Percentiles rank a stretch among this genome's conserved stretches.
Conservation (phyloP, 2,797 vertebrate genomes). For the Crypturellus tataupa region DNA sequence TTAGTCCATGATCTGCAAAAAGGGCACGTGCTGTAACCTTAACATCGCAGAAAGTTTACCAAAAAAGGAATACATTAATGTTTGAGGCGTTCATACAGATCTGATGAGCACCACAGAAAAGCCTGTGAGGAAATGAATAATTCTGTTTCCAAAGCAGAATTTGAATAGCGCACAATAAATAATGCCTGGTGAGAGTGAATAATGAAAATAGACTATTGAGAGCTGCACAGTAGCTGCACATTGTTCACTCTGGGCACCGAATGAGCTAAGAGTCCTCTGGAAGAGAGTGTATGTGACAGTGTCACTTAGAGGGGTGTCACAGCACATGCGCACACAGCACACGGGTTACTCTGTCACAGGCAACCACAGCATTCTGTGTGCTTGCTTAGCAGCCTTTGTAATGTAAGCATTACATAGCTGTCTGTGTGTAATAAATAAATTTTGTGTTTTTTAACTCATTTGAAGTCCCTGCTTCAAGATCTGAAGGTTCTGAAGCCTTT, state of each 20-base stretch:
- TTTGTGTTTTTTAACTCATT: slow-evolving; percentile 50
- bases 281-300: slow-evolving; percentile 53
- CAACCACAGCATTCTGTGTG: slow-evolving; percentile 41
- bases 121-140: slow-evolving; percentile 65
- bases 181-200: slow-evolving; percentile 62
- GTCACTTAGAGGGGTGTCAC: slow-evolving; percentile 42
- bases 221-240: slow-evolving; percentile 37
- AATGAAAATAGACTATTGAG: slow-evolving; percentile 70
- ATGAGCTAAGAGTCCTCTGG: slow-evolving; percentile 34
- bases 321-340: slow-evolving; percentile 14
- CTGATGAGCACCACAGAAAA: slow-evolving; percentile 45
- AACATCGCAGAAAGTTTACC: background rate
- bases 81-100: slow-evolving; percentile 20
- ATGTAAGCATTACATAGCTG: slow-evolving; percentile 27
- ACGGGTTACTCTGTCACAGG: slow-evolving; percentile 61
- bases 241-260: slow-evolving; percentile 48
- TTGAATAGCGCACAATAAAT: slow-evolving; percentile 55
- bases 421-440: slow-evolving; percentile 61
- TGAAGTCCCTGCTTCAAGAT: slow-evolving; percentile 44
- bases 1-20: background rate
- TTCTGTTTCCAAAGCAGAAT: slow-evolving; percentile 67
- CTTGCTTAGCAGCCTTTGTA: slow-evolving; percentile 60
- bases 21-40: background rate
- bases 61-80: background rate
- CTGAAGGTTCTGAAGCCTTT: slow-evolving; percentile 36